Base-by-base conservation (phyloP, 92 coral and sea anemone genomes). In the Actinernus sp. region DNA sequence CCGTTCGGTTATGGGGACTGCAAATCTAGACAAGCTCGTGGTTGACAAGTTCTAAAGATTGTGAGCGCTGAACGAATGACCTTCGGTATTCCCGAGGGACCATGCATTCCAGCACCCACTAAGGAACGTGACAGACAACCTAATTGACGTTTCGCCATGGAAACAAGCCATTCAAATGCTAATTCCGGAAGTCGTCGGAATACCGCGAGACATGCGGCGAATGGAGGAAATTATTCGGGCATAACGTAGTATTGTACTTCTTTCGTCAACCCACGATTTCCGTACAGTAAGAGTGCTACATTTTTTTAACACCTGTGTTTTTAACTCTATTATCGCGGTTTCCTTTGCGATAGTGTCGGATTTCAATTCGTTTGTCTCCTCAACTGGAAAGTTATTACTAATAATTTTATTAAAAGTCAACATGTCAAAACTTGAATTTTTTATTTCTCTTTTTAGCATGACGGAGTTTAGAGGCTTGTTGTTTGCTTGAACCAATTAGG, bases 111-210 rank as follows among this genome's bases (percentile, higher is more conserved):
- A 49, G 47, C 53, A 38, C 6, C 60, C 58, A 49, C 53, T 71
- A 64, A 82, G 63, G 58, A 64, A 50, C 43, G 65, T 77, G 76
- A 84, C 69, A 48, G 87, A 81, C 95, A 73, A 78, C 68, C 79
- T 68, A 88, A 84, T 88, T 88, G 95, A 86, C 89, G 62, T 63
- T 78, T 84, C 53, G 49, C 91, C 91, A 84, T 89, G 75, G 91
- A 53, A 63, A 90, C 82, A 71, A 68, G 53, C 82, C 74, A 83
- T 88, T 91, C 79, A 61, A 31, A 88, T 83, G 95, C 85, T 82
- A 78, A 91, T 73, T 63, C 78, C 81, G 87, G 87, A 81, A 86
- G 75, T 68, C 71, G 41, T 78, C 58, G 68, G 67, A 80, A 83
- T 74, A 61, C 70, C 76, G n/a, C n/a, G n/a, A n/a, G n/a, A n/a